Base-by-base conservation (phyloP, 2,113 vertebrate genomes). In the Anarhynchus alexandrinus region DNA sequence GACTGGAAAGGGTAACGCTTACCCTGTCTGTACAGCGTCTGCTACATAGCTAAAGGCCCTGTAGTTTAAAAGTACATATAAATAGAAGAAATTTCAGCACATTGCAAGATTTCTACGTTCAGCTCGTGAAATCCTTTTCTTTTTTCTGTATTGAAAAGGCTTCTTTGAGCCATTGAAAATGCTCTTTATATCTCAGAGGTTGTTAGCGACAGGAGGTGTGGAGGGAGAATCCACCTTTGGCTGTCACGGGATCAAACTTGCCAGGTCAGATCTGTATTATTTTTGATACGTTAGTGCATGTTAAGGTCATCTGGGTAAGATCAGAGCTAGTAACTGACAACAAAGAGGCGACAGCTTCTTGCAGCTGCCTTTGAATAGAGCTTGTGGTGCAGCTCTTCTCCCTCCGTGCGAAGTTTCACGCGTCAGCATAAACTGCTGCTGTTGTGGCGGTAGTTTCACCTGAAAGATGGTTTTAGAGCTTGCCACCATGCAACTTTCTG, bases 111-210 rank as follows among this genome's bases (percentile, higher is more conserved):
- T 94, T 70, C 54, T 69, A 1, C 0, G 0, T 86, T 78, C 25
- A 84, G 32, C 47, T 73, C 11, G 3, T 82, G 45, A 86, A 86
- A 80, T 65, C 27, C 13, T 90, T 59, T 40, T 64, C 11, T 51
- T 57, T 59, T 62, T 54, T 70, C 34, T 92, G 12, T 57, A 36
- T n/a, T 93, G 65, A 89, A 91, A 93, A 93, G 18, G 9, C 13
- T 92, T 84, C 72, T 92, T 76, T 88, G 80, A 96, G 69, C 40
- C 27, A 72, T 59, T 93, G 69, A 93, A 92, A 90, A 55, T 17
- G n/a, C 13, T 82, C 67, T 92, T 86, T 94, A 16, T 40, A 54
- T 78, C 62, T 52, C 34, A 40, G 64, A 84, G 30, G 32, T 52
- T 83, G 79, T 83, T 81, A 95, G 70, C 11, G 0, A 45, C 49